Percentiles rank a stretch among this genome's conserved stretches.
Conservation (phyloP, 2,113 vertebrate species). For the Prunella fulvescens region DNA sequence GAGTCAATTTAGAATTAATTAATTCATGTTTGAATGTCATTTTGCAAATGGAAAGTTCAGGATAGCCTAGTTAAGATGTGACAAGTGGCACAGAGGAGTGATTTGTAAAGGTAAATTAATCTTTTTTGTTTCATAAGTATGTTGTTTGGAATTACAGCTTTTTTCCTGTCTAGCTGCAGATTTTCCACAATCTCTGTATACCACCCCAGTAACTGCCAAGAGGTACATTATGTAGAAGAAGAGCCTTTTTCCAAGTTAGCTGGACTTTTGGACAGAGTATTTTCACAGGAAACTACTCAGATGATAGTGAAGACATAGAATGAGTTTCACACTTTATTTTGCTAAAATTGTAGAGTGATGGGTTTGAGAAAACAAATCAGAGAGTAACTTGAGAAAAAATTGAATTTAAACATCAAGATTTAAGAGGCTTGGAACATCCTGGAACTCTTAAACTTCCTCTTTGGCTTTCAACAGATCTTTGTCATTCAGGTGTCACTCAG, state of each 20-base stretch:
- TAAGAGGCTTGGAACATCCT: neutral
- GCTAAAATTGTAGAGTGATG: neutral
- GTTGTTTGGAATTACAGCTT: neutral
- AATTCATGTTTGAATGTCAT: neutral
- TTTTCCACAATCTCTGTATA: neutral
- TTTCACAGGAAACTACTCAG: neutral
- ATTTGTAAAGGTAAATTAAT: constrained; percentile 1
- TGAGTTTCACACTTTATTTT: neutral
- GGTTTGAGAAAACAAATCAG: neutral
- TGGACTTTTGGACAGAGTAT: neutral
- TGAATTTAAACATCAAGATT: neutral
- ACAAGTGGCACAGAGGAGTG: neutral
- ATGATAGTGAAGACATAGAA: neutral
- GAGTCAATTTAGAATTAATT: neutral
- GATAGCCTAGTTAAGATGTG: constrained; percentile 12
- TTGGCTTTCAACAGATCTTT: neutral
- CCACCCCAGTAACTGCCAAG: neutral
- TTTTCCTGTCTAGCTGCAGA: neutral
- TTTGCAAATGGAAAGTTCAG: neutral
- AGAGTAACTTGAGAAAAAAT: neutral
- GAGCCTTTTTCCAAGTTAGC: neutral
- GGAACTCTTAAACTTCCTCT: neutral
- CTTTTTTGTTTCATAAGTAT: neutral
- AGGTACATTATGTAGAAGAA: neutral
- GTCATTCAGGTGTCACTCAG: neutral